Evolutionary conservation across 2,113 vertebrate species (phyloP).

Genomic region (Turdus rufiventris): DNA sequence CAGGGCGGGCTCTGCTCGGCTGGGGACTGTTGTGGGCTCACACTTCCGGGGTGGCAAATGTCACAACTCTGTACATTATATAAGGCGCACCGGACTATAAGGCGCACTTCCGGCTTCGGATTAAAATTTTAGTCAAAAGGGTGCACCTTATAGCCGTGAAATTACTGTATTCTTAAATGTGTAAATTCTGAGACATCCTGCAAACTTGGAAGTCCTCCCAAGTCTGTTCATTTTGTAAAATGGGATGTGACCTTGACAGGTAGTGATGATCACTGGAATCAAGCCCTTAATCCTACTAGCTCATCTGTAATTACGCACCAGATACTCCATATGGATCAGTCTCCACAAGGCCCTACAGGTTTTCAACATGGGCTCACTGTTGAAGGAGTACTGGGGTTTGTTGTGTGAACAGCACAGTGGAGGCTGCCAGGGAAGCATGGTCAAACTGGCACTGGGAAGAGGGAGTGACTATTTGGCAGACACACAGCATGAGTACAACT

Average conservation of each 20-base stretch:
- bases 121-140: too few species aligned
- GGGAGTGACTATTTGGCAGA: neutral
- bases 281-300: neutral
- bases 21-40: too few species aligned
- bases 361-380: neutral
- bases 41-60: too few species aligned
- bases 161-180: neutral
- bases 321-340: neutral
- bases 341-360: neutral
- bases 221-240: neutral
- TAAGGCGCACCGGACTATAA: too few species aligned
- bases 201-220: neutral
- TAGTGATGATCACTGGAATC: neutral
- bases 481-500: neutral
- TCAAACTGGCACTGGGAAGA: neutral
- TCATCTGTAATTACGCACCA: neutral
- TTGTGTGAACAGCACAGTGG: accelerated
- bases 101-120: too few species aligned
- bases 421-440: neutral
- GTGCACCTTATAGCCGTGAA: too few species aligned
- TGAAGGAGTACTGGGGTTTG: neutral
- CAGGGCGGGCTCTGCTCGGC: too few species aligned
- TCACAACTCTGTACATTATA: too few species aligned
- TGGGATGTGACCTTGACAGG: neutral
- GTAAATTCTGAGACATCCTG: neutral